Conservation (phyloP, 2,888 invertebrate species). For the Drosophila kokeensis region DNA sequence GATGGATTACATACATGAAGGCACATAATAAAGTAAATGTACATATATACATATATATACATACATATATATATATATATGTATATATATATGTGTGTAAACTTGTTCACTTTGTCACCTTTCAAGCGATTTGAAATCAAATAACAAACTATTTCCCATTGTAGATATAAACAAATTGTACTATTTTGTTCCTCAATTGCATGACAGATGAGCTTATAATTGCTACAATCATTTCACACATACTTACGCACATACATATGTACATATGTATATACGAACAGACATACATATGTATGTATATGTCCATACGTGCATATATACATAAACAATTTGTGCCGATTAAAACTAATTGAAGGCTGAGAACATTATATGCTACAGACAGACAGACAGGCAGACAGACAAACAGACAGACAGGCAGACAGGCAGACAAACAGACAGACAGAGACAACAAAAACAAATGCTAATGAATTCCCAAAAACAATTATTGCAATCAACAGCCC, state of each 20-base stretch:
- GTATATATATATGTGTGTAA: background rate
- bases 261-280: background rate
- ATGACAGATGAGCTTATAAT: conserved; percentile 39
- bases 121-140: conserved; percentile 5
- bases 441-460: conserved; percentile 15
- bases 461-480: conserved; percentile 30
- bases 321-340: conserved; percentile 26
- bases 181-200: conserved; percentile 13
- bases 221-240: conserved; percentile 48
- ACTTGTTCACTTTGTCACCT: conserved; percentile 12
- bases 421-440: background rate
- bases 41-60: background rate
- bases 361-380: conserved; percentile 16
- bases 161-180: conserved; percentile 23
- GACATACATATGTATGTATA: background rate
- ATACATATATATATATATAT: background rate
- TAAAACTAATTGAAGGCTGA: conserved; percentile 50
- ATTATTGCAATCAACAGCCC: conserved; percentile 62
- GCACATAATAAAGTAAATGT: background rate
- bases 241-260: background rate
- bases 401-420: background rate
- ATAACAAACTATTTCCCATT: conserved; percentile 6
- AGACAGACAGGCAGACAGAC: background rate
- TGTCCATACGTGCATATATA: background rate
- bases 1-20: background rate